These are phyloP conservation scores for Schizotus pectinicornis DNA, from an alignment of 2,888 invertebrate genomes.

Conservation along the genomic window DNA sequence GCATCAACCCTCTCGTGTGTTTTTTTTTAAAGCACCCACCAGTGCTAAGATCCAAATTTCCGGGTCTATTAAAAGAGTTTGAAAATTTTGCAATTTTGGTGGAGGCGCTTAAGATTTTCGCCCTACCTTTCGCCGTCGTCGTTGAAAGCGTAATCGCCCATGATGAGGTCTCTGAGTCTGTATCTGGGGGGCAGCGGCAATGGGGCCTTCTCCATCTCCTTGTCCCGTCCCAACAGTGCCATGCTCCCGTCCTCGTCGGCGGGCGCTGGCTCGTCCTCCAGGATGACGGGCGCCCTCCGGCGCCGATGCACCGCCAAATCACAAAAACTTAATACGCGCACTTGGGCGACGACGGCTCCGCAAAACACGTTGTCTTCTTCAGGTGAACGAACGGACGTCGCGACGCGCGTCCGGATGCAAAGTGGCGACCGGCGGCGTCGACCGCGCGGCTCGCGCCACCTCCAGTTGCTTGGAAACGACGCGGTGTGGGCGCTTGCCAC, in stretches of 20 bases:
- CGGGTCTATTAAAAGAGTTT: too few species aligned
- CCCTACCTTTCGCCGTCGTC: conserved; percentile 79
- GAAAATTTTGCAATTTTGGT: too few species aligned
- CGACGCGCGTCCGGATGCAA: conserved; percentile 32
- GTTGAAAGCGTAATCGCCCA: conserved; percentile 78
- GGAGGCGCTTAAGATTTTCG: too few species aligned
- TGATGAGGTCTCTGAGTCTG: conserved; percentile 76
- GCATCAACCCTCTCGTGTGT: too few species aligned
- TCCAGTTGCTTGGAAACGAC: conserved; percentile 30
- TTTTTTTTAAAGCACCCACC: too few species aligned
- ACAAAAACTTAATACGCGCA: conserved; percentile 15
- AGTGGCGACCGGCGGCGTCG: conserved; percentile 32
- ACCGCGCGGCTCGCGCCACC: conserved; percentile 34
- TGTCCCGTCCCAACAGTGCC: conserved; percentile 50
- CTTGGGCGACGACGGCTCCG: conserved; percentile 3
- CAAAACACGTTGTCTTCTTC: not conserved
- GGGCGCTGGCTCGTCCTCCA: conserved; percentile 44
- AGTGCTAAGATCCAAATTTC: too few species aligned
- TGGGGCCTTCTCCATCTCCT: conserved; percentile 54
- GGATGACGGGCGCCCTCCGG: conserved; percentile 40
- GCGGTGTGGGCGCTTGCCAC: conserved; percentile 28
- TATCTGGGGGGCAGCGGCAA: conserved; percentile 71
- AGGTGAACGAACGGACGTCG: conserved; percentile 21
- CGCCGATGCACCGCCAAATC: conserved; percentile 18
- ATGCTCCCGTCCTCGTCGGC: conserved; percentile 48